Evolutionary conservation across 1,140 invertebrate species (phyloP), one percentile per base, ranked within the genome.

Genomic region (Melanaphis sacchari): DNA sequence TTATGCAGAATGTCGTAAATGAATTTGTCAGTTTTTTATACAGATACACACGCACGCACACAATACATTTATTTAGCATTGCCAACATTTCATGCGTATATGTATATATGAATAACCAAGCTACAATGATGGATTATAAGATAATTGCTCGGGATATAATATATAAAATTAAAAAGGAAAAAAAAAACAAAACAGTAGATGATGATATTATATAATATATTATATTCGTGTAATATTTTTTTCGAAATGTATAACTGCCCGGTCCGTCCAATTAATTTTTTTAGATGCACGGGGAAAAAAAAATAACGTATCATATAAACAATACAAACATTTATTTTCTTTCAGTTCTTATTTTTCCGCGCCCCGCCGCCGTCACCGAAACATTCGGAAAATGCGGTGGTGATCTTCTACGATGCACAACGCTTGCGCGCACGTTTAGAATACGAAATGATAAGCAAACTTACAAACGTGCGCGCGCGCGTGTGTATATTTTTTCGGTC

Each of bases 391-490:
- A 59, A 90, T 66, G 89, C 4, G 88, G 43, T 36, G 54, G 24
- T n/a, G 89, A 90, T 41, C 38, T 90, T 59, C 41, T 38, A 89
- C 36, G 89, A 59, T 22, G 89, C 15, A 26, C 24, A 76, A 36
- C 21, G 31, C 31, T 38, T 26, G 82, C 40, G 82, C 40, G n/a
- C 66, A 41, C 76, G 81, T 84, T 38, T 81, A 36, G 91, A 93
- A 93, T 85, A 93, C 91, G 43, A 46, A 85, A 92, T 52, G 43
- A 92, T 92, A 82, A 92, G 91, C 43, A 38, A 52, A 82, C 81
- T 93, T 49, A 46, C 24, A 81, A 41, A 49, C 38, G 38, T 31
- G 52, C 26, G 21, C 52, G 43, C 24, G 90, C 54, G 81, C 26
- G 52, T n/a, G 52, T 40, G 36, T 90, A 15, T 40, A 59, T 41